Base-by-base conservation (phyloP, 2,888 invertebrate species). In the Pardosa pseudoannulata region DNA sequence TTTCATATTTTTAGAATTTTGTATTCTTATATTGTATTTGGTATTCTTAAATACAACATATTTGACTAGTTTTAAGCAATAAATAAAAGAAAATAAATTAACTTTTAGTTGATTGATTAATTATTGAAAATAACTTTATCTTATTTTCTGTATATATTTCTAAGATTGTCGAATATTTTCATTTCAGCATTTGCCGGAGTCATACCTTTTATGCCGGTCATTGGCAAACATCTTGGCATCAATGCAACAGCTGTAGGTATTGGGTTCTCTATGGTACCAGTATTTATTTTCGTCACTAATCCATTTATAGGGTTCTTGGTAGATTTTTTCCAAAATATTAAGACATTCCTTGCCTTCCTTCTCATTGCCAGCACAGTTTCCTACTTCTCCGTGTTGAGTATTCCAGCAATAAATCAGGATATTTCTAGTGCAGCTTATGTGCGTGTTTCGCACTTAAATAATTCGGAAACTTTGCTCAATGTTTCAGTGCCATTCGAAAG, bases 251-350 rank as follows among this genome's bases (percentile, higher is more conserved):
- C 83, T 9, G 78, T 89, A 3, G 89, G 89, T 0, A 50, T 88
- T 23, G 68, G 88, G 9, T 89, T 75, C 56, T 82, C 79, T 9
- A 70, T 89, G 28, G 64, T 89, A 19, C 89, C 89, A 23, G 88
- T 89, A 28, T 65, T 83, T 23, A 80, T 81, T 9, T 76, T 89
- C 3, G 27, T 89, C 7, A 67, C 86, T 1, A 89, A 89, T 46
- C 89, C 89, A 0, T 27, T 88, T 0, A 72, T 89, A 27, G 89
- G 89, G 31, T 85, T 79, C 28, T 56, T 89, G 23, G 87, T 88
- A 11, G 89, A 89, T 73, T 75, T 68, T 65, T 81, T 86, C 56
- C 80, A 64, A 39, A 88, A 86, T 31, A 72, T 88, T 16, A 88
- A 86, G 28, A 19, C 79, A 13, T 64, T 88, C 16, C 56, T 85